Percentiles rank a stretch among this genome's conserved stretches.
phyloP scores from a whole-genome alignment of 2,888 invertebrate species.

The Drosophila nr. perissopoda region DNA sequence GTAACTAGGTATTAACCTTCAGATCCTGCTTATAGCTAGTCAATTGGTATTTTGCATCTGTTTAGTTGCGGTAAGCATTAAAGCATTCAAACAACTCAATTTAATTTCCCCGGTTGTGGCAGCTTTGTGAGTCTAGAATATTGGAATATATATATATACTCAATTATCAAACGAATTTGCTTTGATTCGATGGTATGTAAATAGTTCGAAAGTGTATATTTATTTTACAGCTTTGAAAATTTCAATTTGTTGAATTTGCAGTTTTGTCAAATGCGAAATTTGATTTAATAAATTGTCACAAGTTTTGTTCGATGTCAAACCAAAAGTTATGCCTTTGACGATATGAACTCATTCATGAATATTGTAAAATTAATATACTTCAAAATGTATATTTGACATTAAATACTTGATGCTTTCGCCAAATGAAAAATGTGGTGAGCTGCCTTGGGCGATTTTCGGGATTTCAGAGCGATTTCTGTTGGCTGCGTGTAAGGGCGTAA shows the following conservation, averaged over 20 bases:
- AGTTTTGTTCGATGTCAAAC: neutral
- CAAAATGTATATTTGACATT: neutral
- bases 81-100: neutral
- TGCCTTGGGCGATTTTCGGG: neutral
- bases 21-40: conserved; percentile 22
- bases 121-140: neutral
- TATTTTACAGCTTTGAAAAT: neutral
- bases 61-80: neutral
- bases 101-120: neutral
- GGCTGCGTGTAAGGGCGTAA: neutral
- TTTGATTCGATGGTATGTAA: neutral
- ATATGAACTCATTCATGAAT: neutral
- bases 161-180: neutral
- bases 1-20: conserved; percentile 34
- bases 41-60: conserved; percentile 8
- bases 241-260: neutral
- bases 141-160: neutral
- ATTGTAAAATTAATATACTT: neutral
- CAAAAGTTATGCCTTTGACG: neutral
- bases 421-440: neutral
- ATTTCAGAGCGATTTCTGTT: neutral
- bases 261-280: neutral
- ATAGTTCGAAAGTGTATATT: neutral
- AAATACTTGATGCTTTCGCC: neutral
- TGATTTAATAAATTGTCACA: neutral